Evolutionary conservation across 2,113 vertebrate species (phyloP).

Genomic region (Mohoua ochrocephala): DNA sequence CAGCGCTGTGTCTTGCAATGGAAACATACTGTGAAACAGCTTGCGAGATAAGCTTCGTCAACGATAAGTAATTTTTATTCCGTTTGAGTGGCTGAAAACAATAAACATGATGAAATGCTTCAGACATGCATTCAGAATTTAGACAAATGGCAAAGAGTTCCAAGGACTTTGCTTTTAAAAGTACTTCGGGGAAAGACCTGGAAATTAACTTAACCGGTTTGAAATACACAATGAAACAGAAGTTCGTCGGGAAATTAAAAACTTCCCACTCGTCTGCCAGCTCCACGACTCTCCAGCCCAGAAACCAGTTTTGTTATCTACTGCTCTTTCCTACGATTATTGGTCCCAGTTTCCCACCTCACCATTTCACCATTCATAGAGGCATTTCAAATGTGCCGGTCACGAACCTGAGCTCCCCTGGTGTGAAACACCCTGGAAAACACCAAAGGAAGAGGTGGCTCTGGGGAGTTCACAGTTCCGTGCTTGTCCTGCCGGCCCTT

Average conservation of each 20-base stretch:
- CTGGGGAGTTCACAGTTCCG: rapidly evolving
- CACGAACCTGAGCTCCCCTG: not conserved
- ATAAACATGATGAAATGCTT: conserved; percentile 75
- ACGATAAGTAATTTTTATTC: conserved; percentile 79
- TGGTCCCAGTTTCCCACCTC: not conserved
- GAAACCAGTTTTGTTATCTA: not conserved
- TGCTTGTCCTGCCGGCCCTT: not conserved
- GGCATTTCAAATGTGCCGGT: not conserved
- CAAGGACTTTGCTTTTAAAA: conserved; percentile 45
- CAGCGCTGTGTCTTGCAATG: conserved; percentile 54
- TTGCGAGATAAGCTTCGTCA: conserved; percentile 73
- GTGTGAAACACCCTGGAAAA: not conserved
- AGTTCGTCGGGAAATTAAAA: not conserved
- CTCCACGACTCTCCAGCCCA: not conserved
- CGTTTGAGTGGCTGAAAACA: conserved; percentile 74
- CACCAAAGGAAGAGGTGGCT: not conserved
- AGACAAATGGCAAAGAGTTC: conserved; percentile 55
- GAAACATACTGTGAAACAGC: conserved; percentile 77
- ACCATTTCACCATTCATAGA: not conserved
- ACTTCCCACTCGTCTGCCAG: not conserved
- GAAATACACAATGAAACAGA: not conserved
- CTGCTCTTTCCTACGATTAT: not conserved
- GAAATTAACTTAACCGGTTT: not conserved
- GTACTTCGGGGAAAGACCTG: conserved; percentile 8
- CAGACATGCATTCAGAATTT: conserved; percentile 65